Evolutionary conservation across 2,888 invertebrate genomes (phyloP).

Genomic region (Mamestra brassicae): DNA sequence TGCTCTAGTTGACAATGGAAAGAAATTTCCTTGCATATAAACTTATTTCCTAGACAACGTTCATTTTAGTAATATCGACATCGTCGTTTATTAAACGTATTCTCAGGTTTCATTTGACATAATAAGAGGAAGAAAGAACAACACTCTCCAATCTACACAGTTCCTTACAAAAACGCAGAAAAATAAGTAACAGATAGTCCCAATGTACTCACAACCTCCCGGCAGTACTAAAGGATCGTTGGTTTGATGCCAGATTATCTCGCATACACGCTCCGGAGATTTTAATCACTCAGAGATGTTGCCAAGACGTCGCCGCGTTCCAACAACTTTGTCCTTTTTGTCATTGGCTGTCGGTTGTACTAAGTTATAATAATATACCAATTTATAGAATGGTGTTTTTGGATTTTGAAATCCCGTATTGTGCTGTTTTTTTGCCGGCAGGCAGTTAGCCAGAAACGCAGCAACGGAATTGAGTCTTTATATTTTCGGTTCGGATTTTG

Average conservation of each 20-base stretch:
- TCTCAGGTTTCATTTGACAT: background rate
- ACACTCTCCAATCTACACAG: slow-evolving; percentile 24
- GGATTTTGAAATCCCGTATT: slow-evolving; percentile 12
- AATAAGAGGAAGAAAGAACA: background rate
- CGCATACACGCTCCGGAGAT: slow-evolving; percentile 81
- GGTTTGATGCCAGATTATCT: slow-evolving; percentile 86
- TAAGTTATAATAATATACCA: slow-evolving; percentile 56
- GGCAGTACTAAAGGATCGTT: slow-evolving; percentile 66
- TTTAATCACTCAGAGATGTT: slow-evolving; percentile 83
- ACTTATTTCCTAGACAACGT: background rate
- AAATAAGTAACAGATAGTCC: slow-evolving; percentile 58
- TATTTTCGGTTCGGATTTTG: slow-evolving; percentile 12
- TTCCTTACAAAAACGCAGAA: slow-evolving; percentile 46
- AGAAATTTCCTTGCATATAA: background rate
- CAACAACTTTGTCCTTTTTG: slow-evolving; percentile 58
- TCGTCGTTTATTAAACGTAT: background rate
- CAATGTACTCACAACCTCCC: slow-evolving; percentile 49
- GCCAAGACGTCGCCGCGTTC: slow-evolving; percentile 78
- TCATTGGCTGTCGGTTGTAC: slow-evolving; percentile 56
- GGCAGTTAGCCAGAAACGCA: slow-evolving; percentile 38
- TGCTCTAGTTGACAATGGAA: background rate
- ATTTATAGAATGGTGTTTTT: slow-evolving; percentile 50
- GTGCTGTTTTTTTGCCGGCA: background rate
- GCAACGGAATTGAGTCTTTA: slow-evolving; percentile 5
- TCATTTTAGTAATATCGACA: background rate